Percentiles rank a stretch among this genome's conserved stretches.
phyloP scores from a whole-genome alignment of 2,113 vertebrate genomes.

The Arenaria interpres region DNA sequence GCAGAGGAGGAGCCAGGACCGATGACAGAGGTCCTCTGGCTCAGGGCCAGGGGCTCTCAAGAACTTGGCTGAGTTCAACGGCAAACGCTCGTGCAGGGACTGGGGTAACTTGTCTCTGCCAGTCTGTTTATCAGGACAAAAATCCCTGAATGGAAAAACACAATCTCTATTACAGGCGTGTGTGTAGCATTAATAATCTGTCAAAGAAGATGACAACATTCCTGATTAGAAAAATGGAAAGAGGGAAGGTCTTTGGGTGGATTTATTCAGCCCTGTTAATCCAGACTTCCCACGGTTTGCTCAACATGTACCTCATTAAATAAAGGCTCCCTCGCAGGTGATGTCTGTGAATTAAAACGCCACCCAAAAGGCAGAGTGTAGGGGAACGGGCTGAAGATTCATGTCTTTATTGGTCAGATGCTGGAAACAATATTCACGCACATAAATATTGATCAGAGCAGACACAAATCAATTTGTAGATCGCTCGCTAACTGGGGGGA shows the following conservation, averaged over 20 bases:
- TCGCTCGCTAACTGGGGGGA: not conserved
- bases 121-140: conserved; percentile 46
- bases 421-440: not conserved
- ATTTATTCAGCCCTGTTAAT: not conserved
- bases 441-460: not conserved
- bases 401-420: not conserved
- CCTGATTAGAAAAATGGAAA: conserved; percentile 22
- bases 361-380: not conserved
- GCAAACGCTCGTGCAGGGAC: not conserved
- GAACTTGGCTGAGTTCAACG: not conserved
- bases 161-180: conserved; percentile 5
- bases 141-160: conserved; percentile 28
- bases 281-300: not conserved
- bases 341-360: not conserved
- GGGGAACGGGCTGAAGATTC: not conserved
- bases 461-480: not conserved
- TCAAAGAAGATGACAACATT: not conserved
- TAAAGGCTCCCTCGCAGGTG: not conserved
- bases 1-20: conserved; percentile 42
- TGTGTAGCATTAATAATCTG: conserved; percentile 19
- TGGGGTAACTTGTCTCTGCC: not conserved
- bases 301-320: not conserved
- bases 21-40: conserved; percentile 34
- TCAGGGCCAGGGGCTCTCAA: not conserved
- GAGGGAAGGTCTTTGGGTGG: not conserved